Evolutionary conservation across 2,888 invertebrate species (phyloP).

Genomic region (Agrypnus murinus): DNA sequence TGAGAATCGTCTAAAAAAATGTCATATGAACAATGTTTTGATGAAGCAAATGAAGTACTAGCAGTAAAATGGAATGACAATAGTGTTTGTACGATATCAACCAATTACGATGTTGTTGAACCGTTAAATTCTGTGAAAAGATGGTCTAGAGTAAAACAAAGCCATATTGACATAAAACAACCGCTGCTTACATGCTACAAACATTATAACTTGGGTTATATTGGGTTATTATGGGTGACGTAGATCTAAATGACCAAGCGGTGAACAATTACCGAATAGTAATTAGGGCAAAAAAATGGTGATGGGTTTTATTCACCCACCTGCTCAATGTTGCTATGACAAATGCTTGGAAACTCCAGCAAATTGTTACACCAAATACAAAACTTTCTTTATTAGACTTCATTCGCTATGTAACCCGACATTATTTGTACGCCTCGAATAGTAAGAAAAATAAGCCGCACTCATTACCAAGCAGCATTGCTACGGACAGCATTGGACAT

Average conservation of each 20-base stretch:
- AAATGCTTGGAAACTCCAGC: background rate
- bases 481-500: no score
- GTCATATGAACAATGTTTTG: no score
- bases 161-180: background rate
- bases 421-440: slow-evolving; percentile 9
- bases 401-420: background rate
- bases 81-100: slow-evolving; percentile 20
- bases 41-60: slow-evolving; percentile 41
- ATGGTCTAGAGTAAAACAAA: slow-evolving; percentile 18
- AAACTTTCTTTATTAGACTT: background rate
- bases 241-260: slow-evolving; percentile 42
- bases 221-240: slow-evolving; percentile 47
- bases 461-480: no score
- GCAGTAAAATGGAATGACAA: slow-evolving; percentile 41
- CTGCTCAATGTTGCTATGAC: background rate
- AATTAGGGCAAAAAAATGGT: slow-evolving; percentile 39
- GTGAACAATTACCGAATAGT: slow-evolving; percentile 39
- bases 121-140: slow-evolving; percentile 38
- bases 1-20: no score
- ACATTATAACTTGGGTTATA: no score
- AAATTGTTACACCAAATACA: no score
- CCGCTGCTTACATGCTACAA: no score
- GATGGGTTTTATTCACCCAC: slow-evolving; percentile 26
- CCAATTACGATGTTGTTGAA: slow-evolving; percentile 33
- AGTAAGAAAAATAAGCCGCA: no score